These are phyloP conservation scores for Chrosomus eos DNA, from an alignment of 2,797 vertebrate species.

Conservation along the genomic window DNA sequence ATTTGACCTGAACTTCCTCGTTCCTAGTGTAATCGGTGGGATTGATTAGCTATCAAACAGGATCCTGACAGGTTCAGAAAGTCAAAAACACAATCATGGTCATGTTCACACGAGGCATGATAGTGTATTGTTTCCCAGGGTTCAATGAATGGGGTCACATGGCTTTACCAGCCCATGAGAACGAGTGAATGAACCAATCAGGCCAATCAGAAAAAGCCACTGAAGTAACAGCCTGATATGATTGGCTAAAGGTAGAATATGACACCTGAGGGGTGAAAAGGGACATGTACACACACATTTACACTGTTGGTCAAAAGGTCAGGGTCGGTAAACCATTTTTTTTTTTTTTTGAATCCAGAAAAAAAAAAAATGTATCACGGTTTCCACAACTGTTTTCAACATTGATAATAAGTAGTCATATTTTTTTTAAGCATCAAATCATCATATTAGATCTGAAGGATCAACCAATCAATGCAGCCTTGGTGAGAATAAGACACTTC, in stretches of 20 bases:
- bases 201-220: neutral
- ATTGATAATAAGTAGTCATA: neutral
- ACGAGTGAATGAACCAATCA: neutral
- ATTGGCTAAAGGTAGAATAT: neutral
- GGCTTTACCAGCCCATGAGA: conserved; percentile 58
- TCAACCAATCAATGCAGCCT: neutral
- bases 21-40: conserved; percentile 38
- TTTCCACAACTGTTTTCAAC: neutral
- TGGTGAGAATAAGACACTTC: too few species aligned
- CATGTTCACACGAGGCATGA: neutral
- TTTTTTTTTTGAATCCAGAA: too few species aligned
- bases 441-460: neutral
- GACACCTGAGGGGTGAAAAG: neutral
- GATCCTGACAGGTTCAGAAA: neutral
- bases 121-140: conserved; percentile 40
- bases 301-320: neutral
- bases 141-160: conserved; percentile 53
- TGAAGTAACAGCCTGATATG: too few species aligned
- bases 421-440: neutral
- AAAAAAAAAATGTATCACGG: too few species aligned
- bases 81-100: conserved; percentile 29
- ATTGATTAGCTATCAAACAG: conserved; percentile 20
- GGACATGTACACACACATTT: neutral
- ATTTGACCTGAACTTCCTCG: conserved; percentile 48
- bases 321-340: too few species aligned